Percentiles rank a stretch among this genome's conserved stretches.
Evolutionary conservation across 2,888 invertebrate genomes (phyloP).

Genomic region (Orthosia cruda): DNA sequence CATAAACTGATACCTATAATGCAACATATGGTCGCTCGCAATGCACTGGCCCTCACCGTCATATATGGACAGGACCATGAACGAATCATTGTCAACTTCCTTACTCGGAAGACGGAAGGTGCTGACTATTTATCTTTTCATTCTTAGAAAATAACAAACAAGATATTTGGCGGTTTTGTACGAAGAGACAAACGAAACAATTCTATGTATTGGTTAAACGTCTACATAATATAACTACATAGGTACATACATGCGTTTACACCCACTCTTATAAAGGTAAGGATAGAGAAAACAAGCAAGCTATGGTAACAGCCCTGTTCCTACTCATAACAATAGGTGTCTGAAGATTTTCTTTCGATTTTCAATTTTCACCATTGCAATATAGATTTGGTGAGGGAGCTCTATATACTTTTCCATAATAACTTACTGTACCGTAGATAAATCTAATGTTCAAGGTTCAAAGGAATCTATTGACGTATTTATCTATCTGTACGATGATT

Average conservation of each 20-base stretch:
- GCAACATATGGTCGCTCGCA: constrained; percentile 59
- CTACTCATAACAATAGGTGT: neutral
- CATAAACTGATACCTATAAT: neutral
- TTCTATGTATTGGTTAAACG: constrained; percentile 2
- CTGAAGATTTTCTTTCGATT: too few species aligned
- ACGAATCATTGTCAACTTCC: constrained; percentile 20
- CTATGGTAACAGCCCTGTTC: neutral
- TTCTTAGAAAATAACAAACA: neutral
- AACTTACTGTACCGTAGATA: neutral
- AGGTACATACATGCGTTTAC: neutral
- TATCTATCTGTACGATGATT: neutral
- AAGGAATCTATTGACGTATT: constrained; percentile 2
- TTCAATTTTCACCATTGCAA: neutral
- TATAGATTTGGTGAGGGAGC: neutral
- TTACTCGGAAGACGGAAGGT: constrained; percentile 1
- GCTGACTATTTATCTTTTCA: neutral
- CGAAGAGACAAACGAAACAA: neutral
- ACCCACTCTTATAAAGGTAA: neutral
- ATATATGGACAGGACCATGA: constrained; percentile 49
- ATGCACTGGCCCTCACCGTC: constrained; percentile 34
- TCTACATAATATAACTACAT: too few species aligned
- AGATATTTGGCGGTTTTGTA: neutral
- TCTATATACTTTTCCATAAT: constrained; percentile 12
- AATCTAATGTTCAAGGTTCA: constrained; percentile 12
- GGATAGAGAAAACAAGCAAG: neutral